These are phyloP conservation scores for Spatula clypeata DNA, from an alignment of 2,797 vertebrate genomes.

Conservation along the genomic window DNA sequence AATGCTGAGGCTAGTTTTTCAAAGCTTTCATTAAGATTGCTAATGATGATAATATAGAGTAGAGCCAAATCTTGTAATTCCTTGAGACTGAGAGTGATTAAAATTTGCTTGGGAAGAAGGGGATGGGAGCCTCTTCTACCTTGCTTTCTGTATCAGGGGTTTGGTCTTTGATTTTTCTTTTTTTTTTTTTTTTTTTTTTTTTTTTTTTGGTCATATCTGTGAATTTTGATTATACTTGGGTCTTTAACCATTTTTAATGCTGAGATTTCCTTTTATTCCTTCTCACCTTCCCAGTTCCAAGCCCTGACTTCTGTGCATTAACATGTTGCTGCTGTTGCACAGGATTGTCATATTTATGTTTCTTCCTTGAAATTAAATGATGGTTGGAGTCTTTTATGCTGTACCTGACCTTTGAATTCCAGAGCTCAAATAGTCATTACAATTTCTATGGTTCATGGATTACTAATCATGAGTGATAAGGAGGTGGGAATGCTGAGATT, in stretches of 20 bases:
- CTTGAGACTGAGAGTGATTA: not conserved
- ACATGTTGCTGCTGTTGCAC: not conserved
- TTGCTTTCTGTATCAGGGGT: not conserved
- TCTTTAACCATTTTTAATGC: not conserved
- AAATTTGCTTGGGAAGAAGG: not conserved
- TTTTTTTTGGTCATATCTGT: not conserved
- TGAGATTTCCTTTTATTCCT: not conserved
- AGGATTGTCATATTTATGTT: not conserved
- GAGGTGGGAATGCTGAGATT: not conserved
- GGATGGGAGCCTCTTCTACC: not conserved
- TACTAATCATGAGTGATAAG: not conserved
- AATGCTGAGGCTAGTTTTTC: not conserved
- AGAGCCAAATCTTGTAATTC: not conserved
- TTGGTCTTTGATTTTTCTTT: not conserved
- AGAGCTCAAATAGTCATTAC: not conserved
- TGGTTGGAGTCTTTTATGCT: not conserved
- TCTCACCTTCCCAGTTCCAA: not conserved
- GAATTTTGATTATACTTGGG: not conserved
- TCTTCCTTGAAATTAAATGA: not conserved
- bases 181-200: too few species aligned
- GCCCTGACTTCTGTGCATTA: not conserved
- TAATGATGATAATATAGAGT: not conserved
- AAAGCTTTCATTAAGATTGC: conserved; percentile 2
- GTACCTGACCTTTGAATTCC: not conserved
- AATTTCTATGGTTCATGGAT: not conserved